These are phyloP conservation scores for Ceriagrion tenellum DNA, from an alignment of 2,888 invertebrate species.

Conservation along the genomic window DNA sequence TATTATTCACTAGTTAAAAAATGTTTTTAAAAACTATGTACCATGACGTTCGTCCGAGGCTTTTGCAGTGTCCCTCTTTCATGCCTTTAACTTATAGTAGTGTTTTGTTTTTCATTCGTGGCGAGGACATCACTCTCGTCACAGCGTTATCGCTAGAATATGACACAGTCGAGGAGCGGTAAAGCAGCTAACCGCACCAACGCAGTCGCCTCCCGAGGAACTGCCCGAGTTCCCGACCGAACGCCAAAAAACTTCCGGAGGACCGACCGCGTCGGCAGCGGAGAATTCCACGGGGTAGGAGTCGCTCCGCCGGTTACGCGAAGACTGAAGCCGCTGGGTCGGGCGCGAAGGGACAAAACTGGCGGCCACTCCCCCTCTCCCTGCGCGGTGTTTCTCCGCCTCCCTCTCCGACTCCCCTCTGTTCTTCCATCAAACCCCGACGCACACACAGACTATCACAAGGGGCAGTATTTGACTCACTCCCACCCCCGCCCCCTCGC, in stretches of 20 bases:
- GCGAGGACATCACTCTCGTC: not conserved
- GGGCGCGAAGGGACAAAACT: not conserved
- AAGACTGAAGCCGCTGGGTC: not conserved
- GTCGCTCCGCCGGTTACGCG: not conserved
- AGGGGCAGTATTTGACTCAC: not conserved
- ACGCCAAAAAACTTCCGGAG: not conserved
- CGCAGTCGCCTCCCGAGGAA: not conserved
- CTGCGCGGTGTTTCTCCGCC: not conserved
- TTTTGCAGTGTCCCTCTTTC: not conserved
- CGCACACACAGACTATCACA: not conserved
- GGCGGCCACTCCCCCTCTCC: not conserved
- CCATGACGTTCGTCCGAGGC: not conserved
- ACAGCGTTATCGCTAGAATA: not conserved
- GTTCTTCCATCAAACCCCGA: slow-evolving; percentile 13
- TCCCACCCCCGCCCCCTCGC: not conserved
- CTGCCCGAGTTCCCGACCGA: not conserved
- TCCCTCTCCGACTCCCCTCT: not conserved
- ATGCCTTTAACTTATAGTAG: not conserved
- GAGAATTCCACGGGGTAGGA: not conserved
- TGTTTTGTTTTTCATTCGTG: not conserved
- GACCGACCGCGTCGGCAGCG: not conserved
- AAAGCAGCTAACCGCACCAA: too few species aligned
- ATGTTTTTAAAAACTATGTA: not conserved
- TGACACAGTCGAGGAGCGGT: not conserved
- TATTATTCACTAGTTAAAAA: not conserved